phyloP scores from a whole-genome alignment of 2,888 invertebrate genomes.

The Ypsolopha sequella region DNA sequence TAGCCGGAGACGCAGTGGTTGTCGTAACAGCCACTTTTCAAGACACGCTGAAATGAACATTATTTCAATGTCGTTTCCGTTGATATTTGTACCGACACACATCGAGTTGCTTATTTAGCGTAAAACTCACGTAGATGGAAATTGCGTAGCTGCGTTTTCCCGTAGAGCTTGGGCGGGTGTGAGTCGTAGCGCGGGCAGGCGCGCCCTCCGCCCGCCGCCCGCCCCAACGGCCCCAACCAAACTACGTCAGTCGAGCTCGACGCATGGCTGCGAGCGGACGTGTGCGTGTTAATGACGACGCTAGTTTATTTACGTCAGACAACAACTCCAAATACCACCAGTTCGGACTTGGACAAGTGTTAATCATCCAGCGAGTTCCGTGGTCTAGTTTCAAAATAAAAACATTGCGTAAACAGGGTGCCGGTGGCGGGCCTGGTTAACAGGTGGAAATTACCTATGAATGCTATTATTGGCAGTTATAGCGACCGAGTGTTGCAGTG shows the following conservation, averaged over 20 bases:
- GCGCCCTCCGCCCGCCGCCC: conserved; percentile 27
- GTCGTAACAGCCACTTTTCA: no score
- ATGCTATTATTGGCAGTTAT: conserved; percentile 33
- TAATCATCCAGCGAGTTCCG: no score
- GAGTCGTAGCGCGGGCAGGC: conserved; percentile 31
- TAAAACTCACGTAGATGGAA: conserved; percentile 12
- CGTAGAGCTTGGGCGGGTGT: conserved; percentile 56
- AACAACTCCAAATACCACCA: not conserved
- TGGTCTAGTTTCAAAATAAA: not conserved
- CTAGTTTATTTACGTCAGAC: conserved; percentile 20
- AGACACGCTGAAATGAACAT: no score
- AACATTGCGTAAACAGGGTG: not conserved
- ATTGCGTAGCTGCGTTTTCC: conserved; percentile 42
- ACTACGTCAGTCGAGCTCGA: conserved; percentile 55
- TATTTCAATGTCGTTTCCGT: no score
- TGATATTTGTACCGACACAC: no score
- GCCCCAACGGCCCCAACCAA: conserved; percentile 21
- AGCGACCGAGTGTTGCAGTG: conserved; percentile 28
- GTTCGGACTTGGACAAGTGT: not conserved
- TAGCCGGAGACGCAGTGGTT: no score
- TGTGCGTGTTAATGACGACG: conserved; percentile 5
- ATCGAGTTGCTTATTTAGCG: no score
- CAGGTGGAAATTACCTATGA: conserved; percentile 46
- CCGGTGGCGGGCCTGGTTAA: conserved; percentile 20
- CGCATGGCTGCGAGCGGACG: conserved; percentile 26